Percentiles rank a stretch among this genome's conserved stretches.
Conservation (phyloP, 1,140 invertebrate species). For the Hypsibius dujardini region DNA sequence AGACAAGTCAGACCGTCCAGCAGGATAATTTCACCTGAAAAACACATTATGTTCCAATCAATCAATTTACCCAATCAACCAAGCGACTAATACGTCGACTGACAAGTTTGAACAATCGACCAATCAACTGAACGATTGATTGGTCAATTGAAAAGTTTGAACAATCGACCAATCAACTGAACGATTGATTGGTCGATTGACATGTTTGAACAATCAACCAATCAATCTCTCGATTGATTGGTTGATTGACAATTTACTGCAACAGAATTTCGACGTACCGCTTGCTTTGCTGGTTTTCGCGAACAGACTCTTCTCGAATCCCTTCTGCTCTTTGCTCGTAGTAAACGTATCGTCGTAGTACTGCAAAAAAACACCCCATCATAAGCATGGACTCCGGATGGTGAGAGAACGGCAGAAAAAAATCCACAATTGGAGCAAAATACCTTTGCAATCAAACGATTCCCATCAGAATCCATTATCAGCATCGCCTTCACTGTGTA, state of each 20-base stretch:
- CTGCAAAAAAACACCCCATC: constrained; percentile 29
- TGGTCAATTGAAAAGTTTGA: too few relatives aligned
- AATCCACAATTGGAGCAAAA: neutral
- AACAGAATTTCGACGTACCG: constrained; percentile 27
- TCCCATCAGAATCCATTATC: constrained; percentile 93
- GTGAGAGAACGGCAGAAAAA: neutral
- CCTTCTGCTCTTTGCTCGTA: constrained; percentile 80
- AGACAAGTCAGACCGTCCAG: constrained; percentile 90
- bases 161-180: too few relatives aligned
- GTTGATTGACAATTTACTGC: too few relatives aligned
- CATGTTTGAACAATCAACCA: too few relatives aligned
- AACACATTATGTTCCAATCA: constrained; percentile 26
- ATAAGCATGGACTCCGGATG: neutral
- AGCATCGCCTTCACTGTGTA: constrained; percentile 86
- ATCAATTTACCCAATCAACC: too few relatives aligned
- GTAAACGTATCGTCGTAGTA: constrained; percentile 85
- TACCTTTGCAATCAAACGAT: constrained; percentile 78
- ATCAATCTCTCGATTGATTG: too few relatives aligned
- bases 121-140: too few relatives aligned
- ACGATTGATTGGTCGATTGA: too few relatives aligned
- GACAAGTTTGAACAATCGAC: too few relatives aligned
- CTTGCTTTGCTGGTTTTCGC: constrained; percentile 75
- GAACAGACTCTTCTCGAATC: constrained; percentile 93
- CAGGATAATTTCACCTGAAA: constrained; percentile 94
- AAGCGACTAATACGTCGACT: too few relatives aligned